Evolutionary conservation across 2,888 invertebrate genomes (phyloP).

Genomic region (Yponomeuta plumbellus): DNA sequence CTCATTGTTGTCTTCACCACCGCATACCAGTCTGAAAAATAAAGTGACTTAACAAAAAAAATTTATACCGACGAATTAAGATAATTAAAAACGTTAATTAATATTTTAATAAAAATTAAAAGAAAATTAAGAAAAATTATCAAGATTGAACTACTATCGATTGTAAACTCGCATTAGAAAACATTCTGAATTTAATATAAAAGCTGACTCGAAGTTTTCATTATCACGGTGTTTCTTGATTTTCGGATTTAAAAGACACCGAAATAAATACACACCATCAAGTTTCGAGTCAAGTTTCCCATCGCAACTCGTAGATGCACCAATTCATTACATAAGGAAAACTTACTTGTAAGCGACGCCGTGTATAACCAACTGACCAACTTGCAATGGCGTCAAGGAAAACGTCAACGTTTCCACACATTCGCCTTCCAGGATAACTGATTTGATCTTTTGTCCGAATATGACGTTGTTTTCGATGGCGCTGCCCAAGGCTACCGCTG

Average conservation of each 20-base stretch:
- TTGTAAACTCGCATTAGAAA: no score
- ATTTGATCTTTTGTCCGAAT: constrained; percentile 75
- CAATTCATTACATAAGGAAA: background rate
- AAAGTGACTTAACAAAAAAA: background rate
- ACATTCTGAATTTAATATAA: no score
- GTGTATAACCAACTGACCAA: constrained; percentile 83
- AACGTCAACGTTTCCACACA: constrained; percentile 80
- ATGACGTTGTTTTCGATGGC: constrained; percentile 58
- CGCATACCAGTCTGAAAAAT: constrained; percentile 49
- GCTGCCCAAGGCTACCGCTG: constrained; percentile 45
- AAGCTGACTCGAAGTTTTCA: no score
- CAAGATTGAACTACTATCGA: no score
- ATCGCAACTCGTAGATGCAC: background rate
- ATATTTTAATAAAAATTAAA: no score
- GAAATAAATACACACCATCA: background rate
- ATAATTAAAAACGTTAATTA: no score
- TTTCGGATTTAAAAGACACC: background rate
- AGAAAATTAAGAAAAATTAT: no score
- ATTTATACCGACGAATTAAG: no score
- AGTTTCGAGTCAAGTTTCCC: no score
- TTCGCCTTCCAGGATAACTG: constrained; percentile 75
- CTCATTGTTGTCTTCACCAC: constrained; percentile 53
- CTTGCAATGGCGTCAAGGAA: constrained; percentile 82
- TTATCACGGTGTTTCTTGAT: no score
- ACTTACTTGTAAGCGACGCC: constrained; percentile 83